Evolutionary conservation across 2,888 invertebrate species (phyloP), one percentile per base, ranked within the genome.

Genomic region (Philereme transversata): DNA sequence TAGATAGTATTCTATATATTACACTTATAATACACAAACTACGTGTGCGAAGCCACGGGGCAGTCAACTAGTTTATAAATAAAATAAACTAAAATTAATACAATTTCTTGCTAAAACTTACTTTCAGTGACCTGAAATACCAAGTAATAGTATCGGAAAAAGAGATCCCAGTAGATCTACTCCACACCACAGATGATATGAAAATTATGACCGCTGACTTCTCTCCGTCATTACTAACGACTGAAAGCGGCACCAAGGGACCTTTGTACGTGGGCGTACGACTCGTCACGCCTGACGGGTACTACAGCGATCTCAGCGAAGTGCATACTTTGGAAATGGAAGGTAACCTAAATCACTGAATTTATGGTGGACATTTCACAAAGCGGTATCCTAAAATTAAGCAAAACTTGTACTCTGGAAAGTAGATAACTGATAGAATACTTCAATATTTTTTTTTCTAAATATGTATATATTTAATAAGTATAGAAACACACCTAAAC

Each of bases 221-320:
- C 4, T 87, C 93, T 0, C 91, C 93, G 22, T 91, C 95, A 4
- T 94, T 96, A 0, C 93, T 93, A 75, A 84, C 90, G 8, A 92
- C 92, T 51, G 88, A 91, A 0, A 88, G 91, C 4, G 70, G 64
- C 0, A 36, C 55, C 2, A 50, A 57, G 6, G 90, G 93, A 0
- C 91, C 94, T 6, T 82, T 94, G 69, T 96, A 94, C 73, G 95
- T 96, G 64, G 95, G 94, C 34, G 95, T 96, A 0, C 88, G 95
- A 41, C 81, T 94, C 0, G 89, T 93, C 56, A 94, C 95, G 0
- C 81, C 88, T 0, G 93, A 93, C 2, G 96, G 95, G 0, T 95
- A 94, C 75, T 91, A 80, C 65, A 95, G 96, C 62, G 80, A 92
- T 22, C 76, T 94, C 36, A 95, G 95, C 43, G 95, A 95, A 79